Percentiles rank a stretch among this genome's conserved stretches.
Conservation (phyloP, 2,113 vertebrate genomes). For the Pitta sordida region DNA sequence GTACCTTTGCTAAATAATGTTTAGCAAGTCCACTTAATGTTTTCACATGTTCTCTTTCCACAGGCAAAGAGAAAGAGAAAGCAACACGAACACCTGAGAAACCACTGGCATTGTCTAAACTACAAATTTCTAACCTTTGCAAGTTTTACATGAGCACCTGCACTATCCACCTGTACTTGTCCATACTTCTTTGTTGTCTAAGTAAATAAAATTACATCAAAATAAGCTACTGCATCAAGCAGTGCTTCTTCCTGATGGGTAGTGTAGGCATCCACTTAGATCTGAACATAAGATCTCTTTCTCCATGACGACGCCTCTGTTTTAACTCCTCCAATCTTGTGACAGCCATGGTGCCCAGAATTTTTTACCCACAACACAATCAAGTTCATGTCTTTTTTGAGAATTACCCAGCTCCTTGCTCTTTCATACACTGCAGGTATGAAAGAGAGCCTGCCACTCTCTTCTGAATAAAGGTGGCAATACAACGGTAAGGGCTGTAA, state of each 20-base stretch:
- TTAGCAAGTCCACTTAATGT: neutral
- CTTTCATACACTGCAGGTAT: neutral
- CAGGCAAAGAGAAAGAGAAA: neutral
- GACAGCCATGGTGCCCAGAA: neutral
- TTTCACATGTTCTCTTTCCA: neutral
- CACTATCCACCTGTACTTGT: neutral
- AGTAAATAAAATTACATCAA: neutral
- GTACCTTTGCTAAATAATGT: neutral
- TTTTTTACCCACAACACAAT: neutral
- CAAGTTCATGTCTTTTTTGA: neutral
- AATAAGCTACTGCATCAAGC: neutral
- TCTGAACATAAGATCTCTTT: neutral
- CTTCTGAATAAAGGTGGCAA: neutral
- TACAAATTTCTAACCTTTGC: neutral
- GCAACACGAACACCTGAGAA: neutral
- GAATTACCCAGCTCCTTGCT: neutral
- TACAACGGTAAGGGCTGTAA: neutral
- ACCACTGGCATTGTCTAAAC: neutral
- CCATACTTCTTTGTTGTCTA: neutral
- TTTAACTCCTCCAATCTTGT: neutral
- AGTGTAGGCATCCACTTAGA: neutral
- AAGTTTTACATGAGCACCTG: rapidly evolving
- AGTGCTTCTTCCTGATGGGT: neutral
- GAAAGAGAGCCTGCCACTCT: neutral
- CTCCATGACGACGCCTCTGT: neutral